These are phyloP conservation scores for Neogale vison DNA, from an alignment of 2,113 vertebrate genomes.

Conservation along the genomic window DNA sequence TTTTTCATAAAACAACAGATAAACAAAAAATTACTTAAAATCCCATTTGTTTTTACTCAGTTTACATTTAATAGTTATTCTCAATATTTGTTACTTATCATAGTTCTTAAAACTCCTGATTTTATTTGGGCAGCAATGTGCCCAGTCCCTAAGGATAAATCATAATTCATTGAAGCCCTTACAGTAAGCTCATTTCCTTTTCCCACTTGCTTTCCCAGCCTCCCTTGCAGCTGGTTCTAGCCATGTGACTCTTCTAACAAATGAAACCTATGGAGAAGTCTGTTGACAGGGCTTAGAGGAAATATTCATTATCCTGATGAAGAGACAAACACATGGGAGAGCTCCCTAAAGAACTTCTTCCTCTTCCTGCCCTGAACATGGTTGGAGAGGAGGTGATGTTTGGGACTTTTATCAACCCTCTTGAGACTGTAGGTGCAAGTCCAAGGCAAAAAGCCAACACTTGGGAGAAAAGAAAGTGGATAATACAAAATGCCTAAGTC, in stretches of 20 bases:
- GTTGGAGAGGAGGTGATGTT: not conserved
- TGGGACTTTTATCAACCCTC: not conserved
- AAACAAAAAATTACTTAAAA: not conserved
- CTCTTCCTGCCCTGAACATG: not conserved
- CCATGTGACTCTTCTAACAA: not conserved
- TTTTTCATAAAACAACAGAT: not conserved
- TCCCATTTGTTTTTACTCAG: not conserved
- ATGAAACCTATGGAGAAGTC: no score
- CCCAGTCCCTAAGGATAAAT: not conserved
- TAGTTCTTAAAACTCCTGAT: not conserved
- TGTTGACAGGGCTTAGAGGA: not conserved
- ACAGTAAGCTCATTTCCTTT: not conserved
- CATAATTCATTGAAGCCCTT: not conserved
- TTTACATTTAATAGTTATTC: constrained; percentile 1
- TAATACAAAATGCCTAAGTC: not conserved
- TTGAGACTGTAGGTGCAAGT: not conserved
- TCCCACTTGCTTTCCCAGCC: not conserved
- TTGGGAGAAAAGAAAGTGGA: not conserved
- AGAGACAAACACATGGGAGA: not conserved
- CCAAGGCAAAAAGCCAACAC: not conserved
- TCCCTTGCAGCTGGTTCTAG: not conserved
- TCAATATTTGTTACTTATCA: not conserved
- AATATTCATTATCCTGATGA: not conserved
- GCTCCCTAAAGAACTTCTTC: not conserved
- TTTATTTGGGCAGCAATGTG: not conserved